Evolutionary conservation across 2,888 invertebrate genomes (phyloP).

Genomic region (Pherbina coryleti): DNA sequence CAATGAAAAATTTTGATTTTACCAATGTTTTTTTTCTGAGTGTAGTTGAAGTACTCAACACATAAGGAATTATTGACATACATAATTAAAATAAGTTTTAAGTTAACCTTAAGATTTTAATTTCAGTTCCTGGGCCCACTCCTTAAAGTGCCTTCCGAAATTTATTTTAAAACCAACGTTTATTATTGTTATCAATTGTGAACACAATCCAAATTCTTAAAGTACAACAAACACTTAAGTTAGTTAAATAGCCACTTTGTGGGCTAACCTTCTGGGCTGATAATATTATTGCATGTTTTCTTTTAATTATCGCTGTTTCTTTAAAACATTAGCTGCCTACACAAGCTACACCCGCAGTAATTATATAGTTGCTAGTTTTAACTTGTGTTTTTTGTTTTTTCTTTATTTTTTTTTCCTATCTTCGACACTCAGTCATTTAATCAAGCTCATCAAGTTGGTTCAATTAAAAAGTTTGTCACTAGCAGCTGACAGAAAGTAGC

Average conservation of each 20-base stretch:
- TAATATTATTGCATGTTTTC: constrained; percentile 21
- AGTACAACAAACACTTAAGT: neutral
- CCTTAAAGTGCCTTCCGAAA: no score
- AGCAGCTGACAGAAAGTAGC: constrained; percentile 5
- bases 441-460: constrained; percentile 32
- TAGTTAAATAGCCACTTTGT: neutral
- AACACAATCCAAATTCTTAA: neutral
- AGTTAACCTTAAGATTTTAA: no score
- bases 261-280: neutral
- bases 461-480: constrained; percentile 34
- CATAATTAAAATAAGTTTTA: no score
- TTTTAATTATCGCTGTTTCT: neutral
- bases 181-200: neutral
- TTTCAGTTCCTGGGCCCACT: no score
- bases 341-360: neutral
- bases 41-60: no score
- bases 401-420: neutral
- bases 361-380: neutral
- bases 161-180: neutral
- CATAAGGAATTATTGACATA: no score
- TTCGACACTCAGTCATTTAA: constrained; percentile 19
- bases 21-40: no score
- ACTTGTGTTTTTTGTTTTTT: neutral
- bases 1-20: no score
- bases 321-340: neutral